These are phyloP conservation scores for Sebastiscus tertius DNA, from an alignment of 2,797 vertebrate genomes.

Conservation along the genomic window DNA sequence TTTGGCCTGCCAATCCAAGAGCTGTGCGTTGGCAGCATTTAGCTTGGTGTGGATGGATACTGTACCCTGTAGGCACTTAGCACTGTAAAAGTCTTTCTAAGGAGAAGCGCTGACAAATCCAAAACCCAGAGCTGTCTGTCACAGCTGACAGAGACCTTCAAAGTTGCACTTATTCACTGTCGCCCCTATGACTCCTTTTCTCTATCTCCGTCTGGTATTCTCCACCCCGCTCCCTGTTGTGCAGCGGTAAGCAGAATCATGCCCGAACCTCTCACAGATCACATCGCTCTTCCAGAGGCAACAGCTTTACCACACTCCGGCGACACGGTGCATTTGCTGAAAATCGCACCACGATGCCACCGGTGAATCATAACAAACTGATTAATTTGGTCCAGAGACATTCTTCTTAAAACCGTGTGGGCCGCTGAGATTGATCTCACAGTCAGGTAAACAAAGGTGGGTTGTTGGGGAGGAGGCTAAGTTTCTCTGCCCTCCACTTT, in stretches of 20 bases:
- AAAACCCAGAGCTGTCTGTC: conserved; percentile 56
- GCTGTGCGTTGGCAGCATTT: neutral
- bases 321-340: neutral
- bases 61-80: neutral
- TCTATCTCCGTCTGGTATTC: neutral
- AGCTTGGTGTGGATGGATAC: neutral
- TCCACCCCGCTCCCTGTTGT: conserved; percentile 15
- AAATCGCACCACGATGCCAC: neutral
- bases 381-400: conserved; percentile 14
- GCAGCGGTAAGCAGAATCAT: conserved; percentile 30
- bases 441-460: conserved; percentile 23
- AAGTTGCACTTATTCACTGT: conserved; percentile 19
- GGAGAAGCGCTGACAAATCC: conserved; percentile 42
- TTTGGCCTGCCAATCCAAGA: too few relatives aligned
- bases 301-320: neutral
- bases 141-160: conserved; percentile 46
- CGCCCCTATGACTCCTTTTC: conserved; percentile 12
- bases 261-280: conserved; percentile 11
- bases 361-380: conserved; percentile 20
- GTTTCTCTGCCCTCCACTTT: conserved; percentile 1
- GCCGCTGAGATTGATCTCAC: neutral
- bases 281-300: conserved; percentile 11
- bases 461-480: conserved; percentile 7
- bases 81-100: conserved; percentile 5
- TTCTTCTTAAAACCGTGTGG: neutral